Evolutionary conservation across 2,797 vertebrate genomes (phyloP), one percentile per base, ranked within the genome.

Genomic region (Percopsis omiscomaycus): DNA sequence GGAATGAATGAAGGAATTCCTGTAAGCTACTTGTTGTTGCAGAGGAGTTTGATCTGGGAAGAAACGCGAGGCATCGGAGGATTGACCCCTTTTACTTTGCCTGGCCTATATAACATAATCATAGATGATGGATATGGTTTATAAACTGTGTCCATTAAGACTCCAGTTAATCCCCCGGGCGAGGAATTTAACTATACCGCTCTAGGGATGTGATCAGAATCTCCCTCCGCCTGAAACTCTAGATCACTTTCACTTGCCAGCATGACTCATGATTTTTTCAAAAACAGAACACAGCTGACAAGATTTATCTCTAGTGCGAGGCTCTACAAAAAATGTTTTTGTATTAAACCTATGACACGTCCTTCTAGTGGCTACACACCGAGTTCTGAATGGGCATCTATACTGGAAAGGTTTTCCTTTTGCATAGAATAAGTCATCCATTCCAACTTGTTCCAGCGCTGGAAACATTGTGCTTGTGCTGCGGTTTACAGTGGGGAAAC

Each of bases 41-140:
- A 60, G 60, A 83, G 74, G 62, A 77, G 68, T 82, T 77, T 71
- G 37, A 80, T 79, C 74, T 59, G 44, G 55, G 22, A 46, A 6
- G 44, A 14, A 63, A 64, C 53, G 72, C 42, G 72, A 78, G 68
- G 85, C 81, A 86, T 82, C 84, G 85, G 74, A 16, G 69, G 58
- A 56, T 37, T 77, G 69, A 78, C 50, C 77, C 32, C 45, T 62
- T 64, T 66, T 64, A 51, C 48, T 67, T 55, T 54, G 64, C 62
- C 47, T 10, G 28, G 29, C 16, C 54, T 4, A 46, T 57, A 29
- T 67, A 78, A 76, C 48, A 69, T 53, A 60, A 57, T 42, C 55
- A 63, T 44, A 80, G 77, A 82, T 84, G 75, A 86, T 64, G 46
- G 72, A 77, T 79, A 80, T 78, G 63, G 66, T 73, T 81, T 73